phyloP scores from a whole-genome alignment of 2,888 invertebrate species.

The Latheticus oryzae region DNA sequence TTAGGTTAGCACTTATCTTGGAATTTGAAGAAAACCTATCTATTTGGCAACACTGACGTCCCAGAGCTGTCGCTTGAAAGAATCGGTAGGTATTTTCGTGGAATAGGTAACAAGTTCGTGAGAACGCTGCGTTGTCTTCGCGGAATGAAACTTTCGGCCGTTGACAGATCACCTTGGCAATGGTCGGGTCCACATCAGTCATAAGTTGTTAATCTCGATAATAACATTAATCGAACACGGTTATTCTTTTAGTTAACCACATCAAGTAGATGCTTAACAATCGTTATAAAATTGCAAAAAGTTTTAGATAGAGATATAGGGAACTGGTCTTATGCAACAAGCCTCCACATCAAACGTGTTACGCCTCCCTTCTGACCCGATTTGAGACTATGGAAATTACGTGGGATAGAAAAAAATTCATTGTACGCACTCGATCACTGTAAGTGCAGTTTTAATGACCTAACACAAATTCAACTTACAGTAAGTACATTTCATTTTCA shows the following conservation, averaged over 20 bases:
- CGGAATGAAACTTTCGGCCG: conserved; percentile 56
- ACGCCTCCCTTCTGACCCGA: conserved; percentile 24
- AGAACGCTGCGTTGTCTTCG: conserved; percentile 52
- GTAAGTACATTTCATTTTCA: conserved; percentile 41
- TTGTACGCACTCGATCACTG: conserved; percentile 1
- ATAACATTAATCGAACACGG: conserved; percentile 58
- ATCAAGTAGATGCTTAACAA: conserved; percentile 44
- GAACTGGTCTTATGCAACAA: conserved; percentile 27
- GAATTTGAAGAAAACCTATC: conserved; percentile 7
- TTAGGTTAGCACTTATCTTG: conserved; percentile 15
- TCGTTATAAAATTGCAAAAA: conserved; percentile 13
- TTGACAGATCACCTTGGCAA: conserved; percentile 61
- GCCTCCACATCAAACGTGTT: conserved; percentile 9
- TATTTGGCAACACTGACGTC: conserved; percentile 38
- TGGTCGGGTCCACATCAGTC: conserved; percentile 53
- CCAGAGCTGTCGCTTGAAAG: conserved; percentile 43
- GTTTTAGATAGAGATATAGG: conserved; percentile 8
- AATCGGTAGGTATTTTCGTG: conserved; percentile 52
- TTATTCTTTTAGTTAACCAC: conserved; percentile 57
- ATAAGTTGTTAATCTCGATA: conserved; percentile 49
- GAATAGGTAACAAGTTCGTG: conserved; percentile 52
- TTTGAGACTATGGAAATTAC: conserved; percentile 21
- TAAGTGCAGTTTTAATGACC: conserved; percentile 21
- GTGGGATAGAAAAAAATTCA: conserved; percentile 2
- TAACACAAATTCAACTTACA: conserved; percentile 18